These are phyloP conservation scores for Chymomyza costata DNA, from an alignment of 1,140 invertebrate genomes.

Conservation along the genomic window DNA sequence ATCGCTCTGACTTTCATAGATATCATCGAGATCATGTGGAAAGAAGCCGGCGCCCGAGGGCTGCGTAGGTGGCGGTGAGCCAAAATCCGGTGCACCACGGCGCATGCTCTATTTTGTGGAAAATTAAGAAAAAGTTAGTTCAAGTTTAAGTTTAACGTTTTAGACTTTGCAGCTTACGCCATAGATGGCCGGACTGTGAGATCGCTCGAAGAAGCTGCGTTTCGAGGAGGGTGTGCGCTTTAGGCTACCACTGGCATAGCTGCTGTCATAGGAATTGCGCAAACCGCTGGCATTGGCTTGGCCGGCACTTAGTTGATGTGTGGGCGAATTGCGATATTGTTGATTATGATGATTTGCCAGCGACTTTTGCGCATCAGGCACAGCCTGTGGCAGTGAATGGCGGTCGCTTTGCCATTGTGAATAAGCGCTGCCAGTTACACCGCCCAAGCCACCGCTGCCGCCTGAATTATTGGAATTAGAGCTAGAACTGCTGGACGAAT, in stretches of 20 bases:
- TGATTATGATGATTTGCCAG: conserved; percentile 55
- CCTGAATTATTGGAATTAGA: conserved; percentile 46
- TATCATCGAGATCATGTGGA: conserved; percentile 74
- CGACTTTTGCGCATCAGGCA: conserved; percentile 64
- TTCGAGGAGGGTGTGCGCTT: conserved; percentile 70
- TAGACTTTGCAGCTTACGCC: conserved; percentile 45
- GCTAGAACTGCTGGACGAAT: conserved; percentile 66
- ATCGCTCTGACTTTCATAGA: conserved; percentile 66
- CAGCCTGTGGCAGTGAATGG: conserved; percentile 60
- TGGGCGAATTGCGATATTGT: conserved; percentile 64
- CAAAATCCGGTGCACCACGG: conserved; percentile 48
- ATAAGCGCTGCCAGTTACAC: conserved; percentile 57
- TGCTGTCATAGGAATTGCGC: conserved; percentile 53
- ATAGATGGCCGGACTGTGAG: conserved; percentile 72
- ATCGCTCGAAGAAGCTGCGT: conserved; percentile 62
- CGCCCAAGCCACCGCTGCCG: conserved; percentile 29
- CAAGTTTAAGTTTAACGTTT: no score
- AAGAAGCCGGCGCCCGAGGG: conserved; percentile 56
- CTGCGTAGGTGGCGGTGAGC: conserved; percentile 50
- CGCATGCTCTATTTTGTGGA: conserved; percentile 64
- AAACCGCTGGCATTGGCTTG: conserved; percentile 19
- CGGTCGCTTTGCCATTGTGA: conserved; percentile 57
- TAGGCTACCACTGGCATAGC: conserved; percentile 48
- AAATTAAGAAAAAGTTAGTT: conserved; percentile 18
- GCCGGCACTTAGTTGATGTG: conserved; percentile 19